Conservation (phyloP, 2,888 invertebrate genomes). For the Rhingia rostrata region DNA sequence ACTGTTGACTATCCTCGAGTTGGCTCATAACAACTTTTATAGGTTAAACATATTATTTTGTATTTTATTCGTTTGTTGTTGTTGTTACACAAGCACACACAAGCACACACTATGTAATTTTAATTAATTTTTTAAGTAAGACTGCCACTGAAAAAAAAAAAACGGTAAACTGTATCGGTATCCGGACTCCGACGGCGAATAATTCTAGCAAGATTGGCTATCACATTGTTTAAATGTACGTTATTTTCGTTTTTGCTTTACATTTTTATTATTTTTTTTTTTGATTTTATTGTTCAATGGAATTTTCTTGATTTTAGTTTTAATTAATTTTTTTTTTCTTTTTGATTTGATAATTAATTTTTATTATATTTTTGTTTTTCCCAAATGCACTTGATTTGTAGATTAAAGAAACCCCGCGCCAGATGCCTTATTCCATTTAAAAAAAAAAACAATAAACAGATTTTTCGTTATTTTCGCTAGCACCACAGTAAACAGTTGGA, state of each 20-base stretch:
- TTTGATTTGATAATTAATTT: too few relatives aligned
- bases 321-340: too few relatives aligned
- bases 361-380: too few relatives aligned
- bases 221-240: constrained; percentile 1
- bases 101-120: not conserved
- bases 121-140: constrained; percentile 10
- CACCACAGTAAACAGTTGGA: constrained; percentile 3
- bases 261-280: not conserved
- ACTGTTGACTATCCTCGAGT: constrained; percentile 39
- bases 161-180: not conserved
- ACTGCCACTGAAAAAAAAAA: constrained; percentile 11
- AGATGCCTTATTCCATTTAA: constrained; percentile 14
- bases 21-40: constrained; percentile 51
- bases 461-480: not conserved
- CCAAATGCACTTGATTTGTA: too few relatives aligned
- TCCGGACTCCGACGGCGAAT: constrained; percentile 13
- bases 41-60: constrained; percentile 18
- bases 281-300: not conserved
- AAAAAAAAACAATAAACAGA: not conserved
- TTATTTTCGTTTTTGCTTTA: not conserved
- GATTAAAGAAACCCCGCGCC: not conserved
- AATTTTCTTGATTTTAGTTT: too few relatives aligned
- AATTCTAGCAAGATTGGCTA: constrained; percentile 1
- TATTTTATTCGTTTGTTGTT: not conserved
- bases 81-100: not conserved